Evolutionary conservation across 2,797 vertebrate species (phyloP), one percentile per base, ranked within the genome.

Genomic region (Sebastes elongatus): DNA sequence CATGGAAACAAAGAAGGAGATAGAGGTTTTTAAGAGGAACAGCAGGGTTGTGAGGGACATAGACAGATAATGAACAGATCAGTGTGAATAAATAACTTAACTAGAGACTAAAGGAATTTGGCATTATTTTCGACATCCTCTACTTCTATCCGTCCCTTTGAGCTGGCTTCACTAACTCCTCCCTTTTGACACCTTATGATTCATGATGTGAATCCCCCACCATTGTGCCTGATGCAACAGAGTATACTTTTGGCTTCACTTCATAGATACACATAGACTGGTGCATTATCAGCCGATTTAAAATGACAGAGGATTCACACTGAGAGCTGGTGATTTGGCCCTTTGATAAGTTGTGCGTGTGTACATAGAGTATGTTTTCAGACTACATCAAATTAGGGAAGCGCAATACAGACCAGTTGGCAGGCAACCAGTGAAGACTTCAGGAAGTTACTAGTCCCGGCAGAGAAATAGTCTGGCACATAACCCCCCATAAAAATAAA

Each of bases 171-270:
- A 28, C 10, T 16, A 23, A 59, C 35, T 63, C 65, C 25, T 57
- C 49, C 56, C 65, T 52, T 42, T 20, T 46, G 55, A 64, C 35
- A 67, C 25, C 20, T 46, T 59, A n/a, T 87, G 76, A 89, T 69
- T 87, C 82, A 84, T 16, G 14, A 5, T 57, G 64, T 86, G 55
- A 89, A 85, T 82, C 57, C 80, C 75, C 81, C 53, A 20, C 42
- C 49, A 66, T 32, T 49, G 71, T 1, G 2, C 1, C 55, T 49
- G 53, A 74, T 52, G 61, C 46, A 85, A 79, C 23, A 76, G 28
- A 79, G 64, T 16, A 70, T 20, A 61, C 30, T 56, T 63, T 71
- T 69, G 64, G 53, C 55, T 77, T 75, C 2, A 27, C 20, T 33
- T 38, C 25, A 59, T 8, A 28, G 74, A 80, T 9, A 53, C 60